Percentiles rank a stretch among this genome's conserved stretches.
phyloP scores from a whole-genome alignment of 2,797 vertebrate species.

The Clarias fuscus region DNA sequence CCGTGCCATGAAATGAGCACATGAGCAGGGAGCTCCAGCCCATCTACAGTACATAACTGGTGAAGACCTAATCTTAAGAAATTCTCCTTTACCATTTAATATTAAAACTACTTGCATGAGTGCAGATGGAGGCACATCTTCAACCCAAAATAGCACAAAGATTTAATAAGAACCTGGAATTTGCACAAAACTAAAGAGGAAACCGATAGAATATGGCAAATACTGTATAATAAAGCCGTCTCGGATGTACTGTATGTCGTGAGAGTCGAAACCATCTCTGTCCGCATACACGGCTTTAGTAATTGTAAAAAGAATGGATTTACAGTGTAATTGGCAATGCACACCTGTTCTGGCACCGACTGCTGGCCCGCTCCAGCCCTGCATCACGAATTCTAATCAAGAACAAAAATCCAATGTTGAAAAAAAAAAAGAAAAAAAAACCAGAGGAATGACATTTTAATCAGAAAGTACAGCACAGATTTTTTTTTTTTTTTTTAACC shows the following conservation, averaged over 20 bases:
- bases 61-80: neutral
- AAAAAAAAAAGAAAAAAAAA: neutral
- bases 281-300: neutral
- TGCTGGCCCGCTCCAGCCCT: neutral
- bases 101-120: neutral
- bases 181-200: neutral
- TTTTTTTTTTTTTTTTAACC: neutral
- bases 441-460: slow-evolving; percentile 40
- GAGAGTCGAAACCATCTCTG: neutral
- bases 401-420: slow-evolving; percentile 1
- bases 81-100: neutral
- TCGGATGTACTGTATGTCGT: neutral
- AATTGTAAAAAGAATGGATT: neutral
- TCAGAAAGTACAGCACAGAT: slow-evolving; percentile 42
- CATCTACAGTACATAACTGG: neutral
- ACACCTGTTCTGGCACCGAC: neutral
- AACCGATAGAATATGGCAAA: neutral
- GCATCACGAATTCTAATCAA: slow-evolving; percentile 23
- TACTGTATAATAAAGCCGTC: neutral
- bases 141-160: neutral
- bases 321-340: neutral
- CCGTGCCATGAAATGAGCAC: neutral
- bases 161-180: neutral
- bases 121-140: neutral
- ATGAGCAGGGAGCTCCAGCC: neutral